Evolutionary conservation across 1,140 invertebrate genomes (phyloP).

Genomic region (Leptinotarsa defecta): DNA sequence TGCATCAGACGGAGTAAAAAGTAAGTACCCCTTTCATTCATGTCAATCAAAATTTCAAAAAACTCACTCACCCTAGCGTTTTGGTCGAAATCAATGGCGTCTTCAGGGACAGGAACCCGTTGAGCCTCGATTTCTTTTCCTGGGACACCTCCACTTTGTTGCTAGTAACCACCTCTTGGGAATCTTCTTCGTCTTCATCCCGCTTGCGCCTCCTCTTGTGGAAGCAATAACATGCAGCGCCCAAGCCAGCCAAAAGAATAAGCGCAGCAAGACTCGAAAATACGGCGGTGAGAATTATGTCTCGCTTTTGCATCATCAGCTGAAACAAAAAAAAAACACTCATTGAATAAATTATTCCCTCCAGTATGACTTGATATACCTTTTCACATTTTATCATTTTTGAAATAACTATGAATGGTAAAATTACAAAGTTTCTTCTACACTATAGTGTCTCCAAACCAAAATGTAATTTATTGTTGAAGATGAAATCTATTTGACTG

Average conservation of each 20-base stretch:
- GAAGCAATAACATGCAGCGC: slow-evolving; percentile 57
- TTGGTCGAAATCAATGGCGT: slow-evolving; percentile 75
- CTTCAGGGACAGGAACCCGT: slow-evolving; percentile 77
- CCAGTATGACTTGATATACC: too few relatives aligned
- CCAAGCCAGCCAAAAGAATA: slow-evolving; percentile 56
- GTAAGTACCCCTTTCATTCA: too few relatives aligned
- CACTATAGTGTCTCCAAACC: too few relatives aligned
- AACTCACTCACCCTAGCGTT: slow-evolving; percentile 63
- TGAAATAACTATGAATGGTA: too few relatives aligned
- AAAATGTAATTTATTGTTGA: too few relatives aligned
- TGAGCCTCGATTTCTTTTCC: slow-evolving; percentile 58
- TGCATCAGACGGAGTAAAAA: too few relatives aligned
- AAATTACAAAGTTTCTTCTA: too few relatives aligned
- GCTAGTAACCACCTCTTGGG: slow-evolving; percentile 37
- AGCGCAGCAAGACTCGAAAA: slow-evolving; percentile 58
- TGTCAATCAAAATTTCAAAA: not conserved
- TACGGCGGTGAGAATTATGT: slow-evolving; percentile 59
- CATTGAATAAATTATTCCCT: not conserved
- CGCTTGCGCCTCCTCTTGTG: slow-evolving; percentile 55
- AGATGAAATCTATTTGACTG: too few relatives aligned
- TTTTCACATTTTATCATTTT: too few relatives aligned
- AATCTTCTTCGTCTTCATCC: slow-evolving; percentile 53
- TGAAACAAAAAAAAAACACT: slow-evolving; percentile 48
- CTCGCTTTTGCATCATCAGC: slow-evolving; percentile 60
- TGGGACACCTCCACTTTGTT: slow-evolving; percentile 40